Evolutionary conservation across 2,888 invertebrate species (phyloP).

Genomic region (Rugalucina vietnamica): DNA sequence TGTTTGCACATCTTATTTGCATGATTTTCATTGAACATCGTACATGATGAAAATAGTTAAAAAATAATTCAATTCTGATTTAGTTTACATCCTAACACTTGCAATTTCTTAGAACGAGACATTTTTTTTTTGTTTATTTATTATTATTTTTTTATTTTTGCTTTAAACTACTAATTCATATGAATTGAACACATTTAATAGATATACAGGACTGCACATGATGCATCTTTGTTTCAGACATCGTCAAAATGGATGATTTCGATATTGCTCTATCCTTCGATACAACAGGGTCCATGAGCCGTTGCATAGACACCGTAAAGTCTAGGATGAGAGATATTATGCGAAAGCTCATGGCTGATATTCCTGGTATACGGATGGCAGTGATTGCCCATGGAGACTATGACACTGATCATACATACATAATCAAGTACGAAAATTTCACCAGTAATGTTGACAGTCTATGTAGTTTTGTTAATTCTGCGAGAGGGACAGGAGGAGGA

Average conservation of each 20-base stretch:
- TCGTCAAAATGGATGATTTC: constrained; percentile 13
- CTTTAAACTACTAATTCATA: too few relatives aligned
- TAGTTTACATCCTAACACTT: too few relatives aligned
- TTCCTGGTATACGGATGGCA: constrained; percentile 35
- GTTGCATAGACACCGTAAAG: constrained; percentile 27
- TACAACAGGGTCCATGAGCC: constrained; percentile 40
- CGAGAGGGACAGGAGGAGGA: constrained; percentile 15
- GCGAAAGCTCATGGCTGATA: constrained; percentile 25
- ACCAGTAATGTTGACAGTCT: constrained; percentile 24
- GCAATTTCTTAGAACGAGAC: too few relatives aligned
- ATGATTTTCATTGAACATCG: too few relatives aligned
- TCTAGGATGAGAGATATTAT: constrained; percentile 34
- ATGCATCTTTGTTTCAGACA: too few relatives aligned
- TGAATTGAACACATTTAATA: too few relatives aligned
- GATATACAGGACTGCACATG: too few relatives aligned
- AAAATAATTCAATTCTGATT: too few relatives aligned
- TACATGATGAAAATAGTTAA: too few relatives aligned
- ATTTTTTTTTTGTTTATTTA: too few relatives aligned
- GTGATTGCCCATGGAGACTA: constrained; percentile 31
- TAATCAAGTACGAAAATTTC: constrained; percentile 33
- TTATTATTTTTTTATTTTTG: too few relatives aligned
- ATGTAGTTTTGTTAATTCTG: constrained; percentile 18
- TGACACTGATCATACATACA: background rate
- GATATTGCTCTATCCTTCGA: constrained; percentile 45
- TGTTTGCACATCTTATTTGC: too few relatives aligned